Base-by-base conservation (phyloP, 2,797 vertebrate genomes). In the Pseudotriccus pelzelni region DNA sequence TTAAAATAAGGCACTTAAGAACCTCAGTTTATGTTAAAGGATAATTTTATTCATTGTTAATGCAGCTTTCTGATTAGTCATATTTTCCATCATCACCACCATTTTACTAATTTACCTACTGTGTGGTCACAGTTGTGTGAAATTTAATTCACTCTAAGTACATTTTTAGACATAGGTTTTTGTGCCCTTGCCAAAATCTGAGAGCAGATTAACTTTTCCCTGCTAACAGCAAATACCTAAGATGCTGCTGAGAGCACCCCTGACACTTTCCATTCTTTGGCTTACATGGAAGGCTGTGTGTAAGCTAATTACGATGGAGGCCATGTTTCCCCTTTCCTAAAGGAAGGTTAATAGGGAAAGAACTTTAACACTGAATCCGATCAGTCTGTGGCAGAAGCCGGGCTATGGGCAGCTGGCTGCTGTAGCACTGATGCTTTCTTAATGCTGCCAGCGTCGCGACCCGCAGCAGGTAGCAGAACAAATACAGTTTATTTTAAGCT, bases 331-430 rank as follows among this genome's bases (percentile, higher is more conserved):
- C 82, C 77, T 93, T 89, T 95, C 89, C 92, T 76, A 56, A 79
- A 76, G 94, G 94, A 92, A 95, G 92, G 83, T 91, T 86, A 94
- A 94, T 37, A 69, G 84, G 77, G 58, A 93, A 91, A 84, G 76
- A 91, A 76, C 66, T 87, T 84, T 63, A 84, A 87, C 73, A 59
- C 77, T 84, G 84, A 78, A 63, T 37, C 73, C 0, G 4, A 84
- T 49, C 69, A 37, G 30, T 4, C 1, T 36, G 73, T 79, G 87
- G 94, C 84, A 89, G 66, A 85, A 94, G 82, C 62, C 78, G 49
- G 62, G 63, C 76, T 69, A 73, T 2, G 27, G 81, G 75, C 81
- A 85, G 63, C 34, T 79, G 84, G 68, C 75, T 80, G 60, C 49
- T 67, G 60, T 27, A 75, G 69, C 79, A 37, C 58, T 4, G 59